phyloP scores from a whole-genome alignment of 2,888 invertebrate species.

The Eustalomyia histrio region DNA sequence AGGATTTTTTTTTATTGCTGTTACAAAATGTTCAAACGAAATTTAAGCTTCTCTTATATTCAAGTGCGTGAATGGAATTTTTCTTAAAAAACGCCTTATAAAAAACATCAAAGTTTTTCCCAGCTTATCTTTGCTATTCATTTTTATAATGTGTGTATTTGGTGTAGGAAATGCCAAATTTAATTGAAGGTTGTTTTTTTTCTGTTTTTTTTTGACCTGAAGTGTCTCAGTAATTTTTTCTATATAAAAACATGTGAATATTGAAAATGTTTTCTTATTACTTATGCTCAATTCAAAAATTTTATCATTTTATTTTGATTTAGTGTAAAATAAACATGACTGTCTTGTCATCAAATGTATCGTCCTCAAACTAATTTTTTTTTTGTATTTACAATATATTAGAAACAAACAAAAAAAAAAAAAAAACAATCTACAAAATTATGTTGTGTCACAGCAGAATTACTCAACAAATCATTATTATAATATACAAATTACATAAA shows the following conservation, averaged over 20 bases:
- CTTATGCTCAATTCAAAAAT: too few species aligned
- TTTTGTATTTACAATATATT: too few species aligned
- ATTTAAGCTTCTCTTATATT: background rate
- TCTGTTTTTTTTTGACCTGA: too few species aligned
- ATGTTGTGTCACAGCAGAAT: conserved; percentile 29
- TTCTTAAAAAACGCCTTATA: background rate
- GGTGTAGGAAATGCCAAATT: conserved; percentile 44
- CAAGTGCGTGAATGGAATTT: background rate
- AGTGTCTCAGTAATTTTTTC: too few species aligned
- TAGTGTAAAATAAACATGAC: too few species aligned
- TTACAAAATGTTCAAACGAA: background rate
- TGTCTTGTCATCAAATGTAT: too few species aligned
- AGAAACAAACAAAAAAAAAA: too few species aligned
- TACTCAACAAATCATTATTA: conserved; percentile 25
- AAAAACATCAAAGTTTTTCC: background rate
- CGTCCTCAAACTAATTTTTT: too few species aligned
- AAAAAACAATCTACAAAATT: background rate
- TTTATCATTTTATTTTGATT: too few species aligned
- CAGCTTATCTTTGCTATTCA: background rate
- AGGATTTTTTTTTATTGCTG: background rate
- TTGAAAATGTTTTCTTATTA: too few species aligned
- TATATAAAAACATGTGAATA: too few species aligned
- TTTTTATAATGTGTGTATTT: conserved; percentile 18
- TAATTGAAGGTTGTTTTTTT: conserved; percentile 49
- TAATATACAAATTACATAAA: conserved; percentile 26